These are phyloP conservation scores for Styela plicata DNA, from an alignment of 23 tunicate species.

Conservation along the genomic window DNA sequence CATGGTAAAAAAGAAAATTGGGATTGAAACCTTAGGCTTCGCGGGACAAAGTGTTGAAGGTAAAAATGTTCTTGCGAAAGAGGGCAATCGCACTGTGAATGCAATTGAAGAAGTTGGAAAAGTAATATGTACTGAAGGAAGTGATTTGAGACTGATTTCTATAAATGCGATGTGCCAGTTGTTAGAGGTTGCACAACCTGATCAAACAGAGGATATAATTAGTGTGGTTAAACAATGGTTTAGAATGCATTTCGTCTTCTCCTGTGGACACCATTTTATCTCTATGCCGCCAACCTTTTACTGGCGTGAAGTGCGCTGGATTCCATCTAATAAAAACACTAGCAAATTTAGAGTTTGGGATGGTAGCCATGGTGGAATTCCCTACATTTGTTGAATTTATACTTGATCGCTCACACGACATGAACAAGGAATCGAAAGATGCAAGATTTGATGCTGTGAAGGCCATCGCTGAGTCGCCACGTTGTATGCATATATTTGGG, in stretches of 20 bases:
- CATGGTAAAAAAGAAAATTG: conserved; percentile 36
- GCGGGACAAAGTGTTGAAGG: conserved; percentile 50
- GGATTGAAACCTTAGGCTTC: conserved; percentile 71
- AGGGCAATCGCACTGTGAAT: conserved; percentile 18
- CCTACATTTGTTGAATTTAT: conserved; percentile 50
- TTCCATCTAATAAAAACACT: conserved; percentile 56
- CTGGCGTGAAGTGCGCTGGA: conserved; percentile 60
- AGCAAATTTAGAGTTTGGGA: conserved; percentile 54
- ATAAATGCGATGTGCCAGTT: conserved; percentile 56
- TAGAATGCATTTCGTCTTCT: conserved; percentile 41
- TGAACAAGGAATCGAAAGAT: conserved; percentile 46
- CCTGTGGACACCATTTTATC: conserved; percentile 48
- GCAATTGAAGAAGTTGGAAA: conserved; percentile 43
- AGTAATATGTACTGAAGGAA: conserved; percentile 26
- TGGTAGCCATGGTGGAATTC: conserved; percentile 59
- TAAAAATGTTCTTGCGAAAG: conserved; percentile 43
- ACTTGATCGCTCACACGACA: conserved; percentile 61
- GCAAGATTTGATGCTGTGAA: conserved; percentile 62
- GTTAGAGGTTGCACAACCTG: conserved; percentile 12
- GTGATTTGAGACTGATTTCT: conserved; percentile 53
- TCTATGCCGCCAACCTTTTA: conserved; percentile 64
- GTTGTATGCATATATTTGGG: conserved; percentile 56
- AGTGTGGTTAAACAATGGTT: conserved; percentile 57
- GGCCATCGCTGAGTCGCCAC: conserved; percentile 44
- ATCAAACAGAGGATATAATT: conserved; percentile 24